Conservation (phyloP, 2,797 vertebrate genomes). For the Peromyscus nudipes region DNA sequence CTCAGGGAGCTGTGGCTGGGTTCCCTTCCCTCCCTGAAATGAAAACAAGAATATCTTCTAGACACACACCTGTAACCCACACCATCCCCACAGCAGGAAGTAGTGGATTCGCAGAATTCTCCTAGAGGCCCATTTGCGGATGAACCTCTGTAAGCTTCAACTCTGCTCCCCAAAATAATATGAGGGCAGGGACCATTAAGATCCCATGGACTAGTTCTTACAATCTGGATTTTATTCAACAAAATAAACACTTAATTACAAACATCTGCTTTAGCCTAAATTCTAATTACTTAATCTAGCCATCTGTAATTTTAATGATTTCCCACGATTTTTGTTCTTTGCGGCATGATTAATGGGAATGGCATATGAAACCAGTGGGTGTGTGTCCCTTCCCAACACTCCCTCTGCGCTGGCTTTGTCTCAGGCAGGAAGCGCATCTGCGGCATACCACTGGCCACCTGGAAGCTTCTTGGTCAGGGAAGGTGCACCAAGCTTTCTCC, state of each 20-base stretch:
- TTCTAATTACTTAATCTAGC: constrained; percentile 91
- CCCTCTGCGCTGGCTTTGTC: background rate
- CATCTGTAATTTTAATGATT: constrained; percentile 91
- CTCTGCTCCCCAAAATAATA: constrained; percentile 80
- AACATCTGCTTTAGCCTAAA: constrained; percentile 90
- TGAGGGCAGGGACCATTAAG: constrained; percentile 81
- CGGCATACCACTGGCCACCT: constrained; percentile 68
- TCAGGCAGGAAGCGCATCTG: constrained; percentile 52
- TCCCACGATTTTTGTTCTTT: constrained; percentile 88
- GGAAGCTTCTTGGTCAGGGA: constrained; percentile 67
- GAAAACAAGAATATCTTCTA: constrained; percentile 4
- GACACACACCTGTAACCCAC: constrained; percentile 3
- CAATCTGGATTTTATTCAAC: constrained; percentile 89
- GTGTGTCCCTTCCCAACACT: constrained; percentile 56
- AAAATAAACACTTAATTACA: constrained; percentile 91
- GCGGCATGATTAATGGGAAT: constrained; percentile 86
- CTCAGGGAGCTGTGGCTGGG: constrained; percentile 40
- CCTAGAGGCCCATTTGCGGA: constrained; percentile 11
- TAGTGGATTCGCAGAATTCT: background rate
- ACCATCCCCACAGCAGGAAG: background rate
- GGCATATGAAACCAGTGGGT: constrained; percentile 77
- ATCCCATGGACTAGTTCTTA: constrained; percentile 83
- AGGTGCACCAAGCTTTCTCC: background rate
- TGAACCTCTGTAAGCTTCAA: constrained; percentile 69
- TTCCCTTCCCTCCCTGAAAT: background rate